phyloP scores from a whole-genome alignment of 2,113 vertebrate genomes.

The Formicarius rufipectus region DNA sequence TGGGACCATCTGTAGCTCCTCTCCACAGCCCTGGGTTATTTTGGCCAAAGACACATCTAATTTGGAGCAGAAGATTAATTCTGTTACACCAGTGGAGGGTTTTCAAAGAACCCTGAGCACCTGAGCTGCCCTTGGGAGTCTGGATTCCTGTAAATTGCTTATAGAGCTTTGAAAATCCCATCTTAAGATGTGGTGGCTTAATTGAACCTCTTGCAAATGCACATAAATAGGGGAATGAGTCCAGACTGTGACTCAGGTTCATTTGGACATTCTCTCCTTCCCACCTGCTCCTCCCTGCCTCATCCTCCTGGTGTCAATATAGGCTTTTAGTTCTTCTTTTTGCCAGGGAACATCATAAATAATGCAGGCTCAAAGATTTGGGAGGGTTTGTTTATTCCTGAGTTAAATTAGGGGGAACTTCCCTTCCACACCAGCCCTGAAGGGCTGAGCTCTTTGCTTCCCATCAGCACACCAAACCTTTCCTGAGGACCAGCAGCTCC shows the following conservation, averaged over 20 bases:
- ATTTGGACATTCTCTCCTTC: background rate
- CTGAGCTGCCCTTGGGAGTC: background rate
- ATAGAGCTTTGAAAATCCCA: background rate
- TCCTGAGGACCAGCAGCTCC: background rate
- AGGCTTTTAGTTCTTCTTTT: background rate
- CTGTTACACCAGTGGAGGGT: background rate
- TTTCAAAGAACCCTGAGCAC: background rate
- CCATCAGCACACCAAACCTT: background rate
- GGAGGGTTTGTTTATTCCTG: background rate
- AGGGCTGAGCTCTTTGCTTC: background rate
- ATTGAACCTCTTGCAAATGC: background rate
- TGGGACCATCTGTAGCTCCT: background rate
- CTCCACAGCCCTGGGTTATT: background rate
- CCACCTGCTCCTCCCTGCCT: background rate
- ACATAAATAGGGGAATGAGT: background rate
- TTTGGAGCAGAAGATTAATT: background rate
- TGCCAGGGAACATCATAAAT: background rate
- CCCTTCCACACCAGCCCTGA: background rate
- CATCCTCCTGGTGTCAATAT: background rate
- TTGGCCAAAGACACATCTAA: background rate
- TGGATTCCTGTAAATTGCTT: background rate
- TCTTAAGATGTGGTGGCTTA: background rate
- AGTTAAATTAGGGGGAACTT: background rate
- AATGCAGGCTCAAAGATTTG: background rate
- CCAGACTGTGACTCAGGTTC: background rate